Evolutionary conservation across 2,113 vertebrate genomes (phyloP).

Genomic region (Gasterosteus nipponicus): DNA sequence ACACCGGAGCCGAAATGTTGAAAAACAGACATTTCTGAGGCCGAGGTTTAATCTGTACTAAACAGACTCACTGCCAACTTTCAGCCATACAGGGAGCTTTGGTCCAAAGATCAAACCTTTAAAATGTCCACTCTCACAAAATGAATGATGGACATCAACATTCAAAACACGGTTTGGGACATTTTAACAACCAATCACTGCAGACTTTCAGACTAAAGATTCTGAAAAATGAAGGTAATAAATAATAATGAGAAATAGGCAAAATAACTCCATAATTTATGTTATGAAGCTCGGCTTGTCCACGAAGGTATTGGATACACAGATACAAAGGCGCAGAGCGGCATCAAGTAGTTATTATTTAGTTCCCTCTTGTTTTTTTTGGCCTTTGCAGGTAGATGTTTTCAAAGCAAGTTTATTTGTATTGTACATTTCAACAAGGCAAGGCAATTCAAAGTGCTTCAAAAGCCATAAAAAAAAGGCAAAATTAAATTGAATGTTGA

Average conservation of each 20-base stretch:
- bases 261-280: not conserved
- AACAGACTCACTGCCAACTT: conserved; percentile 16
- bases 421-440: too few relatives aligned
- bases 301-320: not conserved
- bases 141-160: conserved; percentile 11
- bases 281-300: not conserved
- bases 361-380: too few relatives aligned
- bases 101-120: conserved; percentile 14
- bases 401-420: too few relatives aligned
- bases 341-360: too few relatives aligned
- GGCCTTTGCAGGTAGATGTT: too few relatives aligned
- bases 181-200: conserved; percentile 9
- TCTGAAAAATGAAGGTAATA: not conserved
- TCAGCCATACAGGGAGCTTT: conserved; percentile 23
- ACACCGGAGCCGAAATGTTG: conserved; percentile 20
- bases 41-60: conserved; percentile 1
- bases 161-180: conserved; percentile 7
- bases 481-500: too few relatives aligned
- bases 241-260: not conserved
- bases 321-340: not conserved
- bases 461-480: too few relatives aligned
- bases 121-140: not conserved
- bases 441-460: too few relatives aligned
- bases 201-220: not conserved
- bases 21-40: conserved; percentile 27